Percentiles rank a stretch among this genome's conserved stretches.
Evolutionary conservation across 2,113 vertebrate species (phyloP).

Genomic region (Eulemur macaco): DNA sequence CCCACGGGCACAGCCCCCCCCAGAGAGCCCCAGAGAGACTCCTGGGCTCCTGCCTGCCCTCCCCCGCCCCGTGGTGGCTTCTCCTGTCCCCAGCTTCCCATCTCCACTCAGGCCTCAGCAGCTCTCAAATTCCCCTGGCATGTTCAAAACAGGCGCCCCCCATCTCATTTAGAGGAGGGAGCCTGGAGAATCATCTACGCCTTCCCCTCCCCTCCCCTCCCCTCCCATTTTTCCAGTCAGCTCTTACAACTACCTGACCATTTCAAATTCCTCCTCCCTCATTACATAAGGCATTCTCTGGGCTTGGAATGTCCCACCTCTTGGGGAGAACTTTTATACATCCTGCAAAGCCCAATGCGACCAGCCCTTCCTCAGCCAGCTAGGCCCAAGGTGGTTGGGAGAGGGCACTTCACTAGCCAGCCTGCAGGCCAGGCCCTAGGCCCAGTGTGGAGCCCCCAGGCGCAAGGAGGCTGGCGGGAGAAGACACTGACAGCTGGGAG

Average conservation of each 20-base stretch:
- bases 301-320: neutral
- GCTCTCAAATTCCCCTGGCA: neutral
- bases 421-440: neutral
- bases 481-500: neutral
- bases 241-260: neutral
- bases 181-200: neutral
- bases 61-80: rapidly evolving
- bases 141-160: neutral
- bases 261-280: neutral
- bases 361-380: neutral
- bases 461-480: neutral
- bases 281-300: neutral
- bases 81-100: neutral
- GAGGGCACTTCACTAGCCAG: neutral
- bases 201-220: no score
- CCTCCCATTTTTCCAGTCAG: neutral
- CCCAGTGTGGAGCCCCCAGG: neutral
- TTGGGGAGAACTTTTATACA: neutral
- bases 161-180: neutral
- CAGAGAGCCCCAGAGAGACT: neutral
- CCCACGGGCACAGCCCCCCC: neutral
- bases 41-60: neutral
- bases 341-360: neutral
- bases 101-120: no score
- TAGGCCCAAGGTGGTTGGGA: neutral